Conservation (phyloP, 1,140 invertebrate genomes). For the Hyphantria cunea region DNA sequence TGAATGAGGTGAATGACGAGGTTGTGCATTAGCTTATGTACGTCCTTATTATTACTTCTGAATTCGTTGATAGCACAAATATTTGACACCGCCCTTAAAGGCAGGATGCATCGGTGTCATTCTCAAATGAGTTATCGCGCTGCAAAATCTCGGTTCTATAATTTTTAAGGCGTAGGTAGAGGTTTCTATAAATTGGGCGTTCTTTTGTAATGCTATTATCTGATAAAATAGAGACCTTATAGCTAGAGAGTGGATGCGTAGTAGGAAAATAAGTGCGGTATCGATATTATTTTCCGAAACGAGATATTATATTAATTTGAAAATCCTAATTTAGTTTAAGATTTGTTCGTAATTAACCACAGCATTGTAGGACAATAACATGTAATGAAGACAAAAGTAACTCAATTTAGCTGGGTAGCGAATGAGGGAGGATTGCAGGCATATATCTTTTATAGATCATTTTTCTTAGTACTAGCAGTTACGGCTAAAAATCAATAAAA, state of each 20-base stretch:
- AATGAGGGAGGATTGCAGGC: too few species aligned
- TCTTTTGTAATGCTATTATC: constrained; percentile 4
- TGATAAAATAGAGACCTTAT: not conserved
- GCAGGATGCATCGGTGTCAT: constrained; percentile 68
- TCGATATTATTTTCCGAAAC: constrained; percentile 11
- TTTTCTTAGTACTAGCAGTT: too few species aligned
- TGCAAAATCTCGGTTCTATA: constrained; percentile 50
- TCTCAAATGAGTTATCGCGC: constrained; percentile 61
- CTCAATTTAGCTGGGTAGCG: not conserved
- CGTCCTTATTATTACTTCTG: constrained; percentile 27
- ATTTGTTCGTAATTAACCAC: too few species aligned
- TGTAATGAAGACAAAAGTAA: not conserved
- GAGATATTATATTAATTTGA: not conserved
- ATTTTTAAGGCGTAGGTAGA: constrained; percentile 40
- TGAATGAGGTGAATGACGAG: constrained; percentile 64
- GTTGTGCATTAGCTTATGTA: constrained; percentile 52
- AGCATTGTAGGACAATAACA: not conserved
- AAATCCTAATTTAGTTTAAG: too few species aligned
- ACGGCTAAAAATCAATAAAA: not conserved
- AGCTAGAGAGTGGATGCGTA: not conserved
- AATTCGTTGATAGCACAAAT: constrained; percentile 40
- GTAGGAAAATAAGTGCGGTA: constrained; percentile 4
- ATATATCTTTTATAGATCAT: too few species aligned
- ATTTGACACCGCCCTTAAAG: constrained; percentile 52
- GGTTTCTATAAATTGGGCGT: constrained; percentile 16